These are phyloP conservation scores for Noctilio leporinus DNA, from an alignment of 2,113 vertebrate species.

Conservation along the genomic window DNA sequence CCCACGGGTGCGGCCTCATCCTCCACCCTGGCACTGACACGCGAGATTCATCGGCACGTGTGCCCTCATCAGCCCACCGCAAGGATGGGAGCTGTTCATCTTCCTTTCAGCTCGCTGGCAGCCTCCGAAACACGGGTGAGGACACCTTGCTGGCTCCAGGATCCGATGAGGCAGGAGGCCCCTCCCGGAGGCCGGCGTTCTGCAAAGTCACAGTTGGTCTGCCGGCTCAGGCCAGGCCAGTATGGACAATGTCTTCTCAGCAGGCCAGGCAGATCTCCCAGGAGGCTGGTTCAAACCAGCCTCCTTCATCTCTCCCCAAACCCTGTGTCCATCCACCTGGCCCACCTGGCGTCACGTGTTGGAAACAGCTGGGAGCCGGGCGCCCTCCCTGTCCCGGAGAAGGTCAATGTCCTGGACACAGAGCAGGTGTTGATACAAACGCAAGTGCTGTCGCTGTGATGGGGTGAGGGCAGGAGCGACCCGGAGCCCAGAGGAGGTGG, in stretches of 20 bases:
- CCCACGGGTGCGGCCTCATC: neutral
- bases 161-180: fast-evolving
- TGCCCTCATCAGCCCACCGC: neutral
- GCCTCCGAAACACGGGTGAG: neutral
- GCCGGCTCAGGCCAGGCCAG: neutral
- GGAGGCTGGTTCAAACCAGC: neutral
- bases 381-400: neutral
- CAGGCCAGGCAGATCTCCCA: neutral
- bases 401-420: neutral
- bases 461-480: fast-evolving
- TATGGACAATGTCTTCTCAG: neutral
- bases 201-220: neutral
- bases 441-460: fast-evolving
- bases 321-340: neutral
- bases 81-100: neutral
- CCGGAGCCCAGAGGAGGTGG: fast-evolving
- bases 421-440: neutral
- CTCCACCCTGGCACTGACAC: neutral
- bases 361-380: neutral
- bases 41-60: neutral
- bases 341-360: neutral
- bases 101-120: neutral
- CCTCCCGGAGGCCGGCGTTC: neutral
- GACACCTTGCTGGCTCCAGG: neutral
- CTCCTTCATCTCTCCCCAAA: too few species aligned